Evolutionary conservation across 1,140 invertebrate species (phyloP), one percentile per base, ranked within the genome.

Genomic region (Formica exsecta): DNA sequence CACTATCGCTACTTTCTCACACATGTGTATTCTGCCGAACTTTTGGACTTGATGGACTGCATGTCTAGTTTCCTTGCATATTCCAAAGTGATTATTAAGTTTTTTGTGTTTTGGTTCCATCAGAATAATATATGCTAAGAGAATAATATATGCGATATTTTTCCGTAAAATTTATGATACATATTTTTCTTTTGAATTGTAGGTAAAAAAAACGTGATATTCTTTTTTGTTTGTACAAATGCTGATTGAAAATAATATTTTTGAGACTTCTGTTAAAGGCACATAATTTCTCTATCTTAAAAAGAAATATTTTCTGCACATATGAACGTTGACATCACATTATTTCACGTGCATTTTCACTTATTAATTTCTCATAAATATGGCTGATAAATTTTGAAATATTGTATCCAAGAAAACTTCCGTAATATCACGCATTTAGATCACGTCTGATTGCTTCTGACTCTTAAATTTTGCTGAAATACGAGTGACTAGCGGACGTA

Each of bases 281-380:
- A n/a, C 4, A 16, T 36, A 59, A 0, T 0, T 25, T 16, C 29
- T 61, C 19, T 19, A 19, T 38, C 2, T n/a, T 29, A n/a, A 13
- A 59, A 75, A 75, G 7, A 59, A 75, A 75, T 11, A 61, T 19
- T 19, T 38, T 41, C 7, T 3, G 36, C 32, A 8, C 13, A 61
- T 13, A 11, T 61, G 4, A 61, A 32, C 3, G 3, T 16, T 11
- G n/a, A 25, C 16, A 32, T 22, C 29, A 16, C 8, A 22, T 44
- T 22, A 19, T 73, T n/a, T 54, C 13, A 41, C 25, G 16, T 13
- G 8, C 3, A 48, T 36, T 77, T 62, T n/a, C 38, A 76, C 36
- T 61, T 38, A 54, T 75, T 25, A 57, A 75, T 59, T 61, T 44
- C 11, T 77, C n/a, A 19, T 29, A 41, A 75, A 41, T 73, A 36